These are phyloP conservation scores for Ondatra zibethicus DNA, from an alignment of 2,113 vertebrate genomes.

Conservation along the genomic window DNA sequence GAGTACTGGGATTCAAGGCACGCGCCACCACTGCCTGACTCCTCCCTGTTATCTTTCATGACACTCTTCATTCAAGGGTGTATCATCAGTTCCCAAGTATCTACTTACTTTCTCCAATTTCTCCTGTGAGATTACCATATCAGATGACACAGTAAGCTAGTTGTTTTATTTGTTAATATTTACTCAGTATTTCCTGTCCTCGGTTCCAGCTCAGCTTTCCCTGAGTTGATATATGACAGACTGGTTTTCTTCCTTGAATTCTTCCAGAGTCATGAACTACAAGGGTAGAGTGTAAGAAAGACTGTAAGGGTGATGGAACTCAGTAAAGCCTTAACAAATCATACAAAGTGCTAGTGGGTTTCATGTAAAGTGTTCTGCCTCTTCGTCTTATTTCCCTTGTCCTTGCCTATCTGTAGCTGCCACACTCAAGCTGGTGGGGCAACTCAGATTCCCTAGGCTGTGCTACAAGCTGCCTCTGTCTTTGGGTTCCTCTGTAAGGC, in stretches of 20 bases:
- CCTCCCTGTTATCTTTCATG: neutral
- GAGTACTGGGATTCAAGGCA: too few relatives aligned
- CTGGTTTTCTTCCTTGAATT: neutral
- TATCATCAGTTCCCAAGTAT: neutral
- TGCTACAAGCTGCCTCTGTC: neutral
- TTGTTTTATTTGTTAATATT: neutral
- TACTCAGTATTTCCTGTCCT: neutral
- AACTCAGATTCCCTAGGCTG: neutral
- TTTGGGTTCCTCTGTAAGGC: neutral
- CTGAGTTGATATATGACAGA: neutral
- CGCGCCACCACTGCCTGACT: too few relatives aligned
- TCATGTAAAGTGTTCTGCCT: neutral
- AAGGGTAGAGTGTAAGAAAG: rapidly evolving
- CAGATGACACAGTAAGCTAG: neutral
- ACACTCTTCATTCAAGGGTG: neutral
- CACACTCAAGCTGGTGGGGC: too few relatives aligned
- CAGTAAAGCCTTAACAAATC: neutral
- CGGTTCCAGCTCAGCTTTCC: neutral
- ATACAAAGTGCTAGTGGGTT: neutral
- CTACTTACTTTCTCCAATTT: neutral
- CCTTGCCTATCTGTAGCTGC: neutral
- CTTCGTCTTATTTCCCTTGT: rapidly evolving
- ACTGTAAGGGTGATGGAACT: neutral
- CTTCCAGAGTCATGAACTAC: neutral
- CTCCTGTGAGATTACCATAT: neutral